Evolutionary conservation across 2,888 invertebrate genomes (phyloP).

Genomic region (Taphrorychus bicolor): DNA sequence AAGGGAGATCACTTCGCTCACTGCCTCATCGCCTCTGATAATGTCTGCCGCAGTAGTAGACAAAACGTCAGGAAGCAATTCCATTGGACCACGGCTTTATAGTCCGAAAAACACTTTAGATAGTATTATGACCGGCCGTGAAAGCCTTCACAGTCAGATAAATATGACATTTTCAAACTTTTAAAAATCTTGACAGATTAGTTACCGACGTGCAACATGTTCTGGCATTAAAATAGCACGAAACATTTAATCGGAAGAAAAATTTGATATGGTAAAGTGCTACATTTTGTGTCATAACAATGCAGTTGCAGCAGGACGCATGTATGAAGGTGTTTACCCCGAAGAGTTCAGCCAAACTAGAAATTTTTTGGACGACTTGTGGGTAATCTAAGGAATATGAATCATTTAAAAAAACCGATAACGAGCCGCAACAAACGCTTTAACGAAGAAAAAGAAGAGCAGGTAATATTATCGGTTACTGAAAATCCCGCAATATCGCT

Average conservation of each 20-base stretch:
- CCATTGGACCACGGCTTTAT: no score
- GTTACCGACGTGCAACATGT: no score
- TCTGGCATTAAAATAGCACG: background rate
- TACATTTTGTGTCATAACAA: background rate
- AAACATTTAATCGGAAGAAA: background rate
- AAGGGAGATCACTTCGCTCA: no score
- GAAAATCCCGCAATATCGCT: background rate
- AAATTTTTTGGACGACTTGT: background rate
- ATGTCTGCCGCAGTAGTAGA: no score
- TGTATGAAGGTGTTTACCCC: background rate
- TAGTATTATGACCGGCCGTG: no score
- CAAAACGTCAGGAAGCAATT: no score
- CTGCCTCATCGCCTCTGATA: no score
- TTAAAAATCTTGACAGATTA: no score
- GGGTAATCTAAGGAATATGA: background rate
- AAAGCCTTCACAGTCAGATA: no score
- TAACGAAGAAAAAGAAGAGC: constrained; percentile 31
- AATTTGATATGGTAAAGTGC: background rate
- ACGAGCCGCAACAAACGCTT: background rate
- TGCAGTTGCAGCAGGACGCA: background rate
- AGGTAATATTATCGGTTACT: background rate
- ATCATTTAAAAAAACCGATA: background rate
- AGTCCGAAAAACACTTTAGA: no score
- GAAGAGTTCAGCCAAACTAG: background rate
- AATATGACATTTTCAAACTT: no score